phyloP scores from a whole-genome alignment of 2,113 vertebrate species.

The Perccottus glenii region DNA sequence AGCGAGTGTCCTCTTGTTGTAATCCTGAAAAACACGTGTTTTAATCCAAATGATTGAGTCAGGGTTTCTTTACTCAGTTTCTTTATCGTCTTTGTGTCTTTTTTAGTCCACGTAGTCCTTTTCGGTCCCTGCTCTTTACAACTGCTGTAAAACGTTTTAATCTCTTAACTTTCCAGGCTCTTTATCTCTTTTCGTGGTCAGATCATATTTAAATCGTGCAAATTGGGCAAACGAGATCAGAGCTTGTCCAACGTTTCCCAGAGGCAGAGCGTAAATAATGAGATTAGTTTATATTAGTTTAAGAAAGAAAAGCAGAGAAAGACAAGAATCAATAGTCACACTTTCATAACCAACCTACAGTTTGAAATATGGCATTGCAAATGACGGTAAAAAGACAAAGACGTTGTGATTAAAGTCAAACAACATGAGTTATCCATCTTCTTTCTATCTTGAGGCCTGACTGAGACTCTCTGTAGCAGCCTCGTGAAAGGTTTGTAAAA shows the following conservation, averaged over 20 bases:
- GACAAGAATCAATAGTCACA: too few species aligned
- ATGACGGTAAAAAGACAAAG: too few species aligned
- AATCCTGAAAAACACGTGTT: background rate
- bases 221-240: background rate
- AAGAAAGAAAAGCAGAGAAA: too few species aligned
- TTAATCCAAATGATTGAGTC: background rate
- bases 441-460: too few species aligned
- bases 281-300: background rate
- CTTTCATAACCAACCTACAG: too few species aligned
- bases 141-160: too few species aligned
- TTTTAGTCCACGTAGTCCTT: background rate
- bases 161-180: background rate
- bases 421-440: too few species aligned
- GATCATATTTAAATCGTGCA: background rate
- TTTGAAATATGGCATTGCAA: too few species aligned
- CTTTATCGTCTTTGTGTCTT: background rate
- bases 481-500: constrained; percentile 22
- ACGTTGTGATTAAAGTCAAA: too few species aligned
- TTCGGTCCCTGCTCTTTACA: background rate
- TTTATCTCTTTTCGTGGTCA: background rate
- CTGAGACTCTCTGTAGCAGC: background rate
- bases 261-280: background rate
- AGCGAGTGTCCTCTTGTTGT: background rate
- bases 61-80: background rate
- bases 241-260: background rate